A percentile compares a stretch with the other conserved stretches of the same genome.
These are phyloP conservation scores for Apomyelois bistriatella DNA, from an alignment of 2,888 invertebrate species.

Conservation along the genomic window DNA sequence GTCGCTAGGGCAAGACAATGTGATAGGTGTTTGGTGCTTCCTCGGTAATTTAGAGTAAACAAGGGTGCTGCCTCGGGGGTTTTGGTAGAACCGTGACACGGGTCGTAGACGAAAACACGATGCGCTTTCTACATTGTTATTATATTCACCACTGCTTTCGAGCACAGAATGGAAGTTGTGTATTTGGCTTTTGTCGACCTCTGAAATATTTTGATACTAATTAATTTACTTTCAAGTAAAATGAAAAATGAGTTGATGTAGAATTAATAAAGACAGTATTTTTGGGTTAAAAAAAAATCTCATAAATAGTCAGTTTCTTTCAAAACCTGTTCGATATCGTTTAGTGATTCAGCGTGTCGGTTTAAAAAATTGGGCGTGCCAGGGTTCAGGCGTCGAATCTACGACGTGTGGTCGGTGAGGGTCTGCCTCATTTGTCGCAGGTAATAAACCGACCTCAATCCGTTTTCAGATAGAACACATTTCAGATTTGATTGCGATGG, in stretches of 20 bases:
- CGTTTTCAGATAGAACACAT: conserved; percentile 27
- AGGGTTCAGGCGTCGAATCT: conserved; percentile 30
- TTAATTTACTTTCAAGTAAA: no score
- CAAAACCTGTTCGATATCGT: background rate
- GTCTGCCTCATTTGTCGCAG: conserved; percentile 42
- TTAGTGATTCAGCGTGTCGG: conserved; percentile 9
- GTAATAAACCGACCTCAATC: conserved; percentile 36
- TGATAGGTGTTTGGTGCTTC: conserved; percentile 27
- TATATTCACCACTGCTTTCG: conserved; percentile 38
- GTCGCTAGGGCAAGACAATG: conserved; percentile 7
- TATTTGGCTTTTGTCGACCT: no score
- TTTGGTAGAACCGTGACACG: conserved; percentile 38
- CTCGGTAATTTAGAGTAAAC: conserved; percentile 47
- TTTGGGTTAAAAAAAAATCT: no score
- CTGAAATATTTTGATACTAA: no score
- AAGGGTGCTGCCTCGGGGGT: conserved; percentile 36
- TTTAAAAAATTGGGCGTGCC: conserved; percentile 8
- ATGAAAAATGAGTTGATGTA: no score
- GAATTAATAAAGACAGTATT: no score
- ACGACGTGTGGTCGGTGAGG: conserved; percentile 29
- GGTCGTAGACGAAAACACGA: conserved; percentile 43
- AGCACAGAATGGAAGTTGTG: no score
- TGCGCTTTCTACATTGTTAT: conserved; percentile 39
- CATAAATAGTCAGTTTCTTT: no score
- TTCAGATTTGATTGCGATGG: conserved; percentile 15